phyloP scores from a whole-genome alignment of 2,888 invertebrate genomes.

The Apantesis nais region DNA sequence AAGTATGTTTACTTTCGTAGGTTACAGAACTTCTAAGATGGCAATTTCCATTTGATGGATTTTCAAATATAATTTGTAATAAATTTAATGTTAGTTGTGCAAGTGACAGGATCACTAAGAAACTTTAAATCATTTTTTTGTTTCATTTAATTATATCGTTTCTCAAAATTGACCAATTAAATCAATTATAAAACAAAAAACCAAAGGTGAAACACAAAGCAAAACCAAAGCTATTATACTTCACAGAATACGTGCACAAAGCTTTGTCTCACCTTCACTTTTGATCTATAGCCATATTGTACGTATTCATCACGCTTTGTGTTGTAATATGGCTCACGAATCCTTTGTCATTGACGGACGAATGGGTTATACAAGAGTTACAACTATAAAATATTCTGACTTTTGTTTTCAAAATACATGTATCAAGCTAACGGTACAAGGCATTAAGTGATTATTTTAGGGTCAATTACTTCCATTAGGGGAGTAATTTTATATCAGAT shows the following conservation, averaged over 20 bases:
- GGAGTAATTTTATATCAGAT: neutral
- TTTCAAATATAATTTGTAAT: neutral
- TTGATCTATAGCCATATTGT: conserved; percentile 56
- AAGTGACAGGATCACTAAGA: neutral
- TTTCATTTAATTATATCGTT: neutral
- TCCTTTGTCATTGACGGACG: conserved; percentile 20
- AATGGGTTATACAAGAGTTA: conserved; percentile 9
- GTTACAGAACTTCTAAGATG: neutral
- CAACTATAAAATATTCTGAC: neutral
- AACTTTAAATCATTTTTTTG: neutral
- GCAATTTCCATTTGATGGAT: neutral
- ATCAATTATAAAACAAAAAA: neutral
- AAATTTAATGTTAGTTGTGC: neutral
- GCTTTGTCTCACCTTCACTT: conserved; percentile 71
- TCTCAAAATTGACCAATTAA: neutral
- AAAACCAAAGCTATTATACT: neutral
- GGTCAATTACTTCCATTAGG: neutral
- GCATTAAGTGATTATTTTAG: neutral
- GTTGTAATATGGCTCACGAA: conserved; percentile 22
- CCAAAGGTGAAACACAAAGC: neutral
- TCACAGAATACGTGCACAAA: conserved; percentile 14
- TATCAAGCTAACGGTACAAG: conserved; percentile 5
- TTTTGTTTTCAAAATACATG: conserved; percentile 8
- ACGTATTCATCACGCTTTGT: conserved; percentile 19
- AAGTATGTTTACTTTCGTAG: no score